Percentiles rank a stretch among this genome's conserved stretches.
phyloP scores from a whole-genome alignment of 2,797 vertebrate genomes.

The Dallia pectoralis region DNA sequence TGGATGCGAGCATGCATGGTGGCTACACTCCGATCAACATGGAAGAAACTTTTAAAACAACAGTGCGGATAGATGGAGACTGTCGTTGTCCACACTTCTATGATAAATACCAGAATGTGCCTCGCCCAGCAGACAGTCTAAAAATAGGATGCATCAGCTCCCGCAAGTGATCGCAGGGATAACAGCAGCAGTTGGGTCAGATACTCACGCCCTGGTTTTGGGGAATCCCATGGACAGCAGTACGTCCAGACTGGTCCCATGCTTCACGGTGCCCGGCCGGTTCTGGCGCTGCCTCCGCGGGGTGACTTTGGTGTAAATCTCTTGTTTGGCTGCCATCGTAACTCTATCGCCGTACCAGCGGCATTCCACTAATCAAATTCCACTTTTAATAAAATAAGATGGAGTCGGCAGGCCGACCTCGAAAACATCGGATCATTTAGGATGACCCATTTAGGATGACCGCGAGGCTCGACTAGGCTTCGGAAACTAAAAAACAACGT shows the following conservation, averaged over 20 bases:
- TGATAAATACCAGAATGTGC: no score
- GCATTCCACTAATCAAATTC: constrained; percentile 45
- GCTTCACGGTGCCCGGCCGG: constrained; percentile 85
- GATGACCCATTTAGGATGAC: constrained; percentile 40
- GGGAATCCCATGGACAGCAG: constrained; percentile 96
- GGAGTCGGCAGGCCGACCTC: constrained; percentile 26
- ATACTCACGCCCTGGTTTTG: constrained; percentile 92
- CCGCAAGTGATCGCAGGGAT: background rate
- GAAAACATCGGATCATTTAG: constrained; percentile 36
- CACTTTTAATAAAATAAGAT: constrained; percentile 32
- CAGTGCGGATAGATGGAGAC: background rate
- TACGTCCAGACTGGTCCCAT: constrained; percentile 88
- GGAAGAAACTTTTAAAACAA: background rate
- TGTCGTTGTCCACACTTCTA: no score
- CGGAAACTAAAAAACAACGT: constrained; percentile 34
- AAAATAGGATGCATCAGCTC: background rate
- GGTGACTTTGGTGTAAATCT: constrained; percentile 91
- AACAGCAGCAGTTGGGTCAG: constrained; percentile 10
- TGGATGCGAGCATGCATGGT: background rate
- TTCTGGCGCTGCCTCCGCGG: constrained; percentile 86
- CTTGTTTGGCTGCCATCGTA: constrained; percentile 88
- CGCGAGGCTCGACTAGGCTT: background rate
- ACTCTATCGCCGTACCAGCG: constrained; percentile 72
- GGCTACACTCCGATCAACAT: background rate
- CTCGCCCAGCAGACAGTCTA: background rate